A percentile compares a stretch with the other conserved stretches of the same genome.
These are phyloP conservation scores for Coreoperca whiteheadi DNA, from an alignment of 2,113 vertebrate species.

Conservation along the genomic window DNA sequence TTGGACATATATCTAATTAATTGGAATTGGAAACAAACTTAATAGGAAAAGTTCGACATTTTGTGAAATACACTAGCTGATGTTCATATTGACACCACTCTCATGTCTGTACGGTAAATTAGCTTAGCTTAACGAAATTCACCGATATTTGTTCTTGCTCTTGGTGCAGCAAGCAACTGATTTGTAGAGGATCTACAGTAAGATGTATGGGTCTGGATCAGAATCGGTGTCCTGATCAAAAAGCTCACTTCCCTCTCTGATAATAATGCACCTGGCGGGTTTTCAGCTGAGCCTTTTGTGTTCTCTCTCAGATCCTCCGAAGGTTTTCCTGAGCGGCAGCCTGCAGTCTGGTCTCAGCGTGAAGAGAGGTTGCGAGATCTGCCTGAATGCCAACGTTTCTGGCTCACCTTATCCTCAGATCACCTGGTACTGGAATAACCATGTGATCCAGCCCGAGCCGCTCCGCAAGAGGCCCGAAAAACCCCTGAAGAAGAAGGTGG, in stretches of 20 bases:
- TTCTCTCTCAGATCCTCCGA: constrained; percentile 89
- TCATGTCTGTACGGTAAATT: too few species aligned
- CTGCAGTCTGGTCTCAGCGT: constrained; percentile 91
- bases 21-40: too few species aligned
- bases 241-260: not conserved
- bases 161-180: too few species aligned
- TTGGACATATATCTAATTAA: too few species aligned
- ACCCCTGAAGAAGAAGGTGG: constrained; percentile 86
- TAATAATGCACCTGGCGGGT: not conserved
- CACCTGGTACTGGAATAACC: constrained; percentile 93
- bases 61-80: too few species aligned
- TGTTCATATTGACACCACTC: too few species aligned
- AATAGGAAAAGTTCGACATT: too few species aligned
- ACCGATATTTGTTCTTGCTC: too few species aligned
- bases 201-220: too few species aligned
- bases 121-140: too few species aligned
- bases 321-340: constrained; percentile 92
- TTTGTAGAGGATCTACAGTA: too few species aligned
- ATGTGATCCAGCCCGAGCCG: constrained; percentile 88
- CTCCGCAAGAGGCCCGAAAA: constrained; percentile 89
- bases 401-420: constrained; percentile 95
- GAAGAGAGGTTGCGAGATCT: constrained; percentile 91
- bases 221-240: too few species aligned
- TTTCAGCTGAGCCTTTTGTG: not conserved
- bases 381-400: constrained; percentile 91